phyloP scores from a whole-genome alignment of 1,140 invertebrate species.

The Pseudomyrmex gracilis region DNA sequence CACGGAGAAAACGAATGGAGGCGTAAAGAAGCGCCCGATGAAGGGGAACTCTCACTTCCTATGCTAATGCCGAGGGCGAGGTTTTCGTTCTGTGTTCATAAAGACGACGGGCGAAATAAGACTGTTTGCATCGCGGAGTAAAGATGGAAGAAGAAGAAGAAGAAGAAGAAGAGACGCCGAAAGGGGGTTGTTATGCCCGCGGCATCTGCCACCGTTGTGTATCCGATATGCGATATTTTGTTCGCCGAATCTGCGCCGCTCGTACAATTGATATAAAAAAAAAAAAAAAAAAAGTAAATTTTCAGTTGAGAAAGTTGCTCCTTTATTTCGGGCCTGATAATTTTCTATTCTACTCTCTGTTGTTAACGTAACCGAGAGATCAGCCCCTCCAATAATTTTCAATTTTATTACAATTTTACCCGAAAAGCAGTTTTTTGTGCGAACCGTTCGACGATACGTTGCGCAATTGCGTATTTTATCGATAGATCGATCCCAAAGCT shows the following conservation, averaged over 20 bases:
- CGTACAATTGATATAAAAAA: conserved; percentile 17
- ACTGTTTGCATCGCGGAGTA: conserved; percentile 30
- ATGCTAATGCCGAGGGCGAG: conserved; percentile 66
- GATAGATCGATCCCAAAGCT: conserved; percentile 18
- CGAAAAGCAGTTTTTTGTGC: too few species aligned
- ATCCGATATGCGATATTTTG: conserved; percentile 79
- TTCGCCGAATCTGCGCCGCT: conserved; percentile 62
- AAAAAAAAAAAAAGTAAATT: conserved; percentile 31
- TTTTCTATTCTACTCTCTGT: neutral
- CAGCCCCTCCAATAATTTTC: too few species aligned
- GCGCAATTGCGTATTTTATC: neutral
- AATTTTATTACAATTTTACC: too few species aligned
- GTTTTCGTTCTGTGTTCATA: conserved; percentile 70
- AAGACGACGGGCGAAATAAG: conserved; percentile 76
- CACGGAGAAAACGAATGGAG: conserved; percentile 2
- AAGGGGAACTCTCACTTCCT: conserved; percentile 63
- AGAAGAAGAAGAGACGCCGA: conserved; percentile 15
- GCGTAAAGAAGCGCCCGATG: conserved; percentile 49
- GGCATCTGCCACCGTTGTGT: conserved; percentile 77
- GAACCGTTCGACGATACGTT: too few species aligned
- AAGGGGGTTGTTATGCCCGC: conserved; percentile 73
- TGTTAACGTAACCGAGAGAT: neutral
- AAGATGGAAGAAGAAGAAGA: neutral
- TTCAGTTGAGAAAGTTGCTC: conserved; percentile 62
- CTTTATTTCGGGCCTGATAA: neutral